Evolutionary conservation across 1,140 invertebrate genomes (phyloP), one percentile per base, ranked within the genome.

Genomic region (Zaprionus nigranus): DNA sequence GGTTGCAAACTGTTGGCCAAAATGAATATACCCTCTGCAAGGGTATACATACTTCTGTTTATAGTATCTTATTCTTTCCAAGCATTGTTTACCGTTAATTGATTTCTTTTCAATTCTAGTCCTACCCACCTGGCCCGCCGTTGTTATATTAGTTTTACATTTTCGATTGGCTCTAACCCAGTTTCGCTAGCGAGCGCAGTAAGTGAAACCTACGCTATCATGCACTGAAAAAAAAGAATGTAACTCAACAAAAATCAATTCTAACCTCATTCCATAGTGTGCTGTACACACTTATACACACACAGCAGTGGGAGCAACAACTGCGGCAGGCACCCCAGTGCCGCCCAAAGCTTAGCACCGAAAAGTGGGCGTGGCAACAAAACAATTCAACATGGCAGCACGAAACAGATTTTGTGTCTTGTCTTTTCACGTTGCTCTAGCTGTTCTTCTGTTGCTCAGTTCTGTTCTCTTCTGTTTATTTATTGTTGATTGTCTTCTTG

Each of bases 181-280:
- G 65, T 78, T 81, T 38, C 24, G 38, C 49, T 57, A 24, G 4
- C 36, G 46, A 74, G 51, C 20, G 43, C 26, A 61, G 68, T 36
- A 56, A 64, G 46, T 51, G 63, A 60, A 57, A 57, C 57, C 62
- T 66, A 69, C 61, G 30, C 73, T 71, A 75, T 75, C 73, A 43
- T 60, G 46, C 43, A n/a, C 69, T 57, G 46, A 36, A 17, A 38
- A 22, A 26, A 28, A 6, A 49, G 66, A 61, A 49, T 20, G 17
- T 12, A 66, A 34, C 66, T 56, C 40, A 53, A 60, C 64, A 76
- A 82, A 82, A 82, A 82, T 82, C 80, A 79, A 82, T 82, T 82
- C 62, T 76, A 82, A 74, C 80, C 81, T 68, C 80, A 67, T 82
- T 82, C 61, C 57, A 54, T 34, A 34, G 34, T 22, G 17, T 17